Base-by-base conservation (phyloP, 2,113 vertebrate species). In the Alethe castanea region DNA sequence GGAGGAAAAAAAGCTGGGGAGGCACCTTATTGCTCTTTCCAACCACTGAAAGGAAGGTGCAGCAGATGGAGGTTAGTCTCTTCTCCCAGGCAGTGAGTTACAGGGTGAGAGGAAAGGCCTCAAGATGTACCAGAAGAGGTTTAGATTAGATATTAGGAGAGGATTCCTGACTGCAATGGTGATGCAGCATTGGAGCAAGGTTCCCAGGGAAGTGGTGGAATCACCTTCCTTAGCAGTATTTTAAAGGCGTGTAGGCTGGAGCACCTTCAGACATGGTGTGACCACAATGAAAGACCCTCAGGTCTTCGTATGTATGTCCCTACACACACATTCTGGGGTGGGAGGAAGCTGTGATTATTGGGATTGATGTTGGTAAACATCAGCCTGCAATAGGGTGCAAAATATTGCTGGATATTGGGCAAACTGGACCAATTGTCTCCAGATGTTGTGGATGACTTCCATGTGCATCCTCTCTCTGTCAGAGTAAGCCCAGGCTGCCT, bases 271-370 rank as follows among this genome's bases (percentile, higher is more conserved):
- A 38, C 6, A 4, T 14, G 5, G 16, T 38, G 14, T 45, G 45
- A 60, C 38, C 7, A 2, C 14, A 5, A 8, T 5, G 13, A 60
- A 25, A n/a, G 6, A 24, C 2, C 20, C 15, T 17, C 33, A 57
- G 5, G 16, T 53, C 23, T 33, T 44, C 0, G 1, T 14, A 28
- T 25, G 5, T 8, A 3, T 9, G 6, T 38, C 36, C 31, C 36
- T 19, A 33, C 14, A n/a, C 2, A 7, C 26, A 52, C 16, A 19
- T 36, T 52, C 22, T 65, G 12, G 60, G 19, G 10, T 29, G 36
- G 20, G 31, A 77, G 25, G 20, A 17, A 52, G 23, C 36, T 59
- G 13, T 29, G 40, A 25, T 38, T 23, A 5, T 45, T 45, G 6
- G 14, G 28, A 45, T 6, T 45, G 52, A 59, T 1, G 1, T 5